These are phyloP conservation scores for Archaeoteleia sp. DNA, from an alignment of 2,888 invertebrate species.

Conservation along the genomic window DNA sequence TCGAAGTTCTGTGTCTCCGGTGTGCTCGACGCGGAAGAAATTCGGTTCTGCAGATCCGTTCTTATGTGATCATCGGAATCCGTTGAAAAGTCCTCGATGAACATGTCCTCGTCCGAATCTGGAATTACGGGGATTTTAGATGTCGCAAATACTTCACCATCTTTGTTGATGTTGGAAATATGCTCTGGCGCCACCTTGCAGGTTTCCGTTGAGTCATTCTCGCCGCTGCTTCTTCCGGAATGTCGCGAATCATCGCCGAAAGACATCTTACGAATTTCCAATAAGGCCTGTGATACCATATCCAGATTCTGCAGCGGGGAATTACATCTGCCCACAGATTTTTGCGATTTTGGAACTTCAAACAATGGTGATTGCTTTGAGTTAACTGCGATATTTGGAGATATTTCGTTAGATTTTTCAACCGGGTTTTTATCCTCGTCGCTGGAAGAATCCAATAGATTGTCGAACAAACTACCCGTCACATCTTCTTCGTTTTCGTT, in stretches of 20 bases:
- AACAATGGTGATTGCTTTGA: too few species aligned
- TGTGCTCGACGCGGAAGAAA: too few species aligned
- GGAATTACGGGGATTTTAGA: conserved; percentile 29
- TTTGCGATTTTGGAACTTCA: neutral
- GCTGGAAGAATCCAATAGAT: too few species aligned
- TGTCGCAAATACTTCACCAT: neutral
- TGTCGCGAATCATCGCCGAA: neutral
- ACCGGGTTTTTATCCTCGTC: too few species aligned
- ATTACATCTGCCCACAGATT: conserved; percentile 7
- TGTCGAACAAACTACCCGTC: too few species aligned
- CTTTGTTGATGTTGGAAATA: neutral
- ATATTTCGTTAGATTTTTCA: too few species aligned
- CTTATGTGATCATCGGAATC: too few species aligned
- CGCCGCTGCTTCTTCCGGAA: neutral
- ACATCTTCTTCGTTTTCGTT: neutral
- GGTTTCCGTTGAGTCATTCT: neutral
- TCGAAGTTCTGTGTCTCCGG: too few species aligned
- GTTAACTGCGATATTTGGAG: too few species aligned
- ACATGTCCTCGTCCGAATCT: conserved; percentile 64
- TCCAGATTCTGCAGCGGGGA: too few species aligned
- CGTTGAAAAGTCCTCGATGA: conserved; percentile 33
- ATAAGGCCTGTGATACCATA: conserved; percentile 34
- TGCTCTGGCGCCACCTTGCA: neutral
- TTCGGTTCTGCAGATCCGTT: too few species aligned
- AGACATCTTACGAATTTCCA: conserved; percentile 29